A percentile compares a stretch with the other conserved stretches of the same genome.
These are phyloP conservation scores for Cheirogaleus major DNA, from an alignment of 2,797 vertebrate genomes.

Conservation along the genomic window DNA sequence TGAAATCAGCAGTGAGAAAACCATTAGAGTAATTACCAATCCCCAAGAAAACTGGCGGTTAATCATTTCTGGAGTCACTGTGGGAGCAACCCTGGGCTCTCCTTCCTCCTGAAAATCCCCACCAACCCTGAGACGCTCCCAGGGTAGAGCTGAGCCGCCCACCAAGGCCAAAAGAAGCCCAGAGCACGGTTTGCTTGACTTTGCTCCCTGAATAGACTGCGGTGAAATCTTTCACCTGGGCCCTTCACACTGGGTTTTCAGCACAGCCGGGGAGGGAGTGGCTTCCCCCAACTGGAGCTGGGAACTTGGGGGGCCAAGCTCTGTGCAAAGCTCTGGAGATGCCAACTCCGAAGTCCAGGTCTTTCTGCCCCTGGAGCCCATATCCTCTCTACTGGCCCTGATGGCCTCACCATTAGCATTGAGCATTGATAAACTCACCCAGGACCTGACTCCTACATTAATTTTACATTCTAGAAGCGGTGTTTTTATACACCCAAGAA, in stretches of 20 bases:
- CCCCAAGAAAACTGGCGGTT: not conserved
- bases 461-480: not conserved
- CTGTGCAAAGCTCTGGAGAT: not conserved
- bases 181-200: not conserved
- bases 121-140: not conserved
- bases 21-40: constrained; percentile 48
- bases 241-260: not conserved
- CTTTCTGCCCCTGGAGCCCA: not conserved
- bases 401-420: not conserved
- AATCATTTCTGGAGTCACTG: not conserved
- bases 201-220: not conserved
- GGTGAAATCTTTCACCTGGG: not conserved
- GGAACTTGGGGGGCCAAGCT: too few relatives aligned
- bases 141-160: not conserved
- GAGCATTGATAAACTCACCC: accelerated
- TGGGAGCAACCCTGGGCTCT: not conserved
- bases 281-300: not conserved
- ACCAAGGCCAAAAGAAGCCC: too few relatives aligned
- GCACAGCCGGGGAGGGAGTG: too few relatives aligned
- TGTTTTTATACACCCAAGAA: too few relatives aligned
- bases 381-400: accelerated
- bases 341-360: not conserved
- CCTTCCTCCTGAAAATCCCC: not conserved
- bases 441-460: accelerated
- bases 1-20: constrained; percentile 51